These are phyloP conservation scores for Dryobotodes eremita DNA, from an alignment of 2,888 invertebrate genomes.

Conservation along the genomic window DNA sequence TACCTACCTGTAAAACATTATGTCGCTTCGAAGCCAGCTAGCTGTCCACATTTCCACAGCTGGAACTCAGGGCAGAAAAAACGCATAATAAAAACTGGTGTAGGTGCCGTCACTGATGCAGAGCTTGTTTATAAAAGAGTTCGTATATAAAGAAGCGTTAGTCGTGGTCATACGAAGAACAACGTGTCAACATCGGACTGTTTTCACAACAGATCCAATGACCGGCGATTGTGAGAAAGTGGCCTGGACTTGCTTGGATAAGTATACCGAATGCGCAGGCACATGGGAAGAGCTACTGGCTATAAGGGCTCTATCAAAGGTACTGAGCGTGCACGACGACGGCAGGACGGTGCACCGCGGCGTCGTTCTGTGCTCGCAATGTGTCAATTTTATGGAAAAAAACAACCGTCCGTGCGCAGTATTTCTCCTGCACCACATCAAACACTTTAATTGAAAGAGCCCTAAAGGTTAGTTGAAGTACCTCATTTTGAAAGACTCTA, in stretches of 20 bases:
- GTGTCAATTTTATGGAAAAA: neutral
- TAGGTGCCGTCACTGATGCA: neutral
- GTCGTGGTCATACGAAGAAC: neutral
- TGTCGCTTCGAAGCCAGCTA: too few species aligned
- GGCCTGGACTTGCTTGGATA: neutral
- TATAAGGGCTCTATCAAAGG: neutral
- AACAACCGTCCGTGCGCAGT: neutral
- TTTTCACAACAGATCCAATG: conserved; percentile 58
- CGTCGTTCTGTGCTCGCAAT: neutral
- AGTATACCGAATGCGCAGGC: neutral
- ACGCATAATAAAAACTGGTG: neutral
- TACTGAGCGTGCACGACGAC: too few species aligned
- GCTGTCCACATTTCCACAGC: too few species aligned
- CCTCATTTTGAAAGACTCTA: neutral
- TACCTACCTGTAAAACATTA: neutral
- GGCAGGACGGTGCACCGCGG: neutral
- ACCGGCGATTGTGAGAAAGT: conserved; percentile 36
- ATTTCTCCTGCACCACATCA: neutral
- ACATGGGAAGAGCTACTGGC: neutral
- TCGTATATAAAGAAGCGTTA: conserved; percentile 1
- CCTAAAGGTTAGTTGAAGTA: neutral
- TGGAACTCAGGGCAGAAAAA: too few species aligned
- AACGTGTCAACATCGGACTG: conserved; percentile 36
- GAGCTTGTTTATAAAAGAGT: conserved; percentile 41
- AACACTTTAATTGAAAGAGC: neutral